Percentiles rank a stretch among this genome's conserved stretches.
Conservation (phyloP, 2,888 invertebrate species). For the Ctena decussata region DNA sequence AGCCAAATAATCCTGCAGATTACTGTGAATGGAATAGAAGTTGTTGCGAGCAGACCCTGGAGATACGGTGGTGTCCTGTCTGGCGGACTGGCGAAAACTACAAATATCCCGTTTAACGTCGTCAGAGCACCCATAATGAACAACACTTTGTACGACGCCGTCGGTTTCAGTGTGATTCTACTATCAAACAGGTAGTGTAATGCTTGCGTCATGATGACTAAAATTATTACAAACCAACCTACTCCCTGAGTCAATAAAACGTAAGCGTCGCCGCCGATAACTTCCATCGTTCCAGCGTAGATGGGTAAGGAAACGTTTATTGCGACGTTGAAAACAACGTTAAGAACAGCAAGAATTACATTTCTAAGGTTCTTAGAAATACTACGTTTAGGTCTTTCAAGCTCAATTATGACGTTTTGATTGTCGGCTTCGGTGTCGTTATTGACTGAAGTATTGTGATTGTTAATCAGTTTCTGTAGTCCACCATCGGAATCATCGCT, state of each 20-base stretch:
- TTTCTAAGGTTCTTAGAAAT: conserved; percentile 43
- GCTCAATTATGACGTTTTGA: conserved; percentile 2
- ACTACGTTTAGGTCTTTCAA: background rate
- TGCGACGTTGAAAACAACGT: conserved; percentile 64
- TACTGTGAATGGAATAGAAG: conserved; percentile 68
- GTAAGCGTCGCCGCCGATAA: conserved; percentile 64
- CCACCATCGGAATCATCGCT: background rate
- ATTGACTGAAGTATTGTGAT: background rate
- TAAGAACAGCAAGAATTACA: conserved; percentile 52
- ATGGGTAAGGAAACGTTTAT: conserved; percentile 71
- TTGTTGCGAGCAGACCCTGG: conserved; percentile 70
- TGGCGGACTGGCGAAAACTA: conserved; percentile 72
- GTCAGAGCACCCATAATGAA: conserved; percentile 66
- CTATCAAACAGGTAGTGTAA: conserved; percentile 55
- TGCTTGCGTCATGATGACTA: conserved; percentile 53
- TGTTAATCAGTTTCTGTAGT: background rate
- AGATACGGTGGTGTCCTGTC: conserved; percentile 72
- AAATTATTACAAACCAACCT: conserved; percentile 61
- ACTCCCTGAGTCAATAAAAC: conserved; percentile 60
- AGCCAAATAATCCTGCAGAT: conserved; percentile 65
- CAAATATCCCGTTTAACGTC: conserved; percentile 70
- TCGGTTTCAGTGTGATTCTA: conserved; percentile 48
- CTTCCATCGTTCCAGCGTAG: conserved; percentile 68
- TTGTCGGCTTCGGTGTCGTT: background rate
- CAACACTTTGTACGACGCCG: conserved; percentile 56